Evolutionary conservation across 2,113 vertebrate species (phyloP).

Genomic region (Oncorhynchus tshawytscha): DNA sequence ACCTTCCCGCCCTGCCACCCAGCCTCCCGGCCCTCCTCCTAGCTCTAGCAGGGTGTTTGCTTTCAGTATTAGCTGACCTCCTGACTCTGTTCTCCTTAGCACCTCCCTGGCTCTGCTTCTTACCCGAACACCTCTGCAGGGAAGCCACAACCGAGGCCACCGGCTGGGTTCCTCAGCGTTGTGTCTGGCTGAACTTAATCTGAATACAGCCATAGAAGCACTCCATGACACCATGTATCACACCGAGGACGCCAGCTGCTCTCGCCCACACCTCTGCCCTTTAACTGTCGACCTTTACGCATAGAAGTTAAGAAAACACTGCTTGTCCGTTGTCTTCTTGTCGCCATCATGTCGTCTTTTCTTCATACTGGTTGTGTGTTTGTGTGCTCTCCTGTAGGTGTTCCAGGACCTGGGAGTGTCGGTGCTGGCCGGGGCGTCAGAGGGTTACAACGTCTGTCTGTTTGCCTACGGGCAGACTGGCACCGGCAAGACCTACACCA

Average conservation of each 20-base stretch:
- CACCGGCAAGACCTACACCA: constrained; percentile 97
- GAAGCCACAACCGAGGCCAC: constrained; percentile 16
- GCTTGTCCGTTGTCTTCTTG: neutral
- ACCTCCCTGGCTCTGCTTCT: constrained; percentile 26
- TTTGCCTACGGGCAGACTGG: constrained; percentile 98
- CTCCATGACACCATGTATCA: constrained; percentile 5
- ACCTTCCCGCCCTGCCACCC: neutral
- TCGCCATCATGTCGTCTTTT: neutral
- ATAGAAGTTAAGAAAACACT: neutral
- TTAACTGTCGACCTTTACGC: neutral
- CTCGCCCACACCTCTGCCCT: neutral
- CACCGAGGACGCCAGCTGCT: constrained; percentile 26
- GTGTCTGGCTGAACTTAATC: constrained; percentile 26
- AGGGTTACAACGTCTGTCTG: constrained; percentile 96
- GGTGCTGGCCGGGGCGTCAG: constrained; percentile 85
- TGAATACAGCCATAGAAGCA: constrained; percentile 32
- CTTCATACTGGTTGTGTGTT: neutral
- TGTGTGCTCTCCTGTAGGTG: constrained; percentile 73
- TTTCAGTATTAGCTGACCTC: constrained; percentile 46
- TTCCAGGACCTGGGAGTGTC: constrained; percentile 94
- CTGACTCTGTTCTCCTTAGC: neutral
- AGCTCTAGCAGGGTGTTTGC: constrained; percentile 42
- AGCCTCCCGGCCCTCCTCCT: neutral
- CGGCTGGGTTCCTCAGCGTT: constrained; percentile 45
- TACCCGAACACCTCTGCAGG: constrained; percentile 57